Conservation (phyloP, 2,888 invertebrate species). For the Chrysopilus asiliformis region DNA sequence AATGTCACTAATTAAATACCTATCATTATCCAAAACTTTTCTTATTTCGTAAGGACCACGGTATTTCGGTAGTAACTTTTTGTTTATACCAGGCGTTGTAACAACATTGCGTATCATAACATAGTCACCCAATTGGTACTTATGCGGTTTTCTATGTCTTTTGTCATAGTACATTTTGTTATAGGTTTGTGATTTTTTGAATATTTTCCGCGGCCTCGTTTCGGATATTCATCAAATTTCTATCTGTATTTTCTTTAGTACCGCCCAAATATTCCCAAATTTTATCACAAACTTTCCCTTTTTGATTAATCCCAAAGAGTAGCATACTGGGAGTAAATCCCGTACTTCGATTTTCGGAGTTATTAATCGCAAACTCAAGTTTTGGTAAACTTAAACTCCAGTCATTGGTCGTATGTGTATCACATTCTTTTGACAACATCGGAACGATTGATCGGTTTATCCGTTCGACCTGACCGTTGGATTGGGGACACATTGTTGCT, state of each 20-base stretch:
- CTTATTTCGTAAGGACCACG: conserved; percentile 18
- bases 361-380: not conserved
- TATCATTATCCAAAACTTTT: conserved; percentile 14
- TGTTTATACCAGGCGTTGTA: conserved; percentile 14
- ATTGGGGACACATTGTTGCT: not conserved
- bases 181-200: not conserved
- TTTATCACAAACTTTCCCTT: not conserved
- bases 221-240: not conserved
- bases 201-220: not conserved
- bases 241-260: not conserved
- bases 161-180: no score
- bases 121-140: conserved; percentile 13
- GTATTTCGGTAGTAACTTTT: conserved; percentile 18
- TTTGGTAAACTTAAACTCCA: not conserved
- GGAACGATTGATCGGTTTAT: not conserved
- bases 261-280: not conserved
- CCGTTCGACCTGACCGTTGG: not conserved
- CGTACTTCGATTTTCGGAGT: not conserved
- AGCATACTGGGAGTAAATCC: not conserved
- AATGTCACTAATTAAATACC: no score
- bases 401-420: not conserved
- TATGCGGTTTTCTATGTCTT: not conserved
- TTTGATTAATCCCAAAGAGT: not conserved
- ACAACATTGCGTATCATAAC: conserved; percentile 18
- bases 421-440: not conserved